Conservation (phyloP, 2,797 vertebrate species). For the Podarcis siculus region DNA sequence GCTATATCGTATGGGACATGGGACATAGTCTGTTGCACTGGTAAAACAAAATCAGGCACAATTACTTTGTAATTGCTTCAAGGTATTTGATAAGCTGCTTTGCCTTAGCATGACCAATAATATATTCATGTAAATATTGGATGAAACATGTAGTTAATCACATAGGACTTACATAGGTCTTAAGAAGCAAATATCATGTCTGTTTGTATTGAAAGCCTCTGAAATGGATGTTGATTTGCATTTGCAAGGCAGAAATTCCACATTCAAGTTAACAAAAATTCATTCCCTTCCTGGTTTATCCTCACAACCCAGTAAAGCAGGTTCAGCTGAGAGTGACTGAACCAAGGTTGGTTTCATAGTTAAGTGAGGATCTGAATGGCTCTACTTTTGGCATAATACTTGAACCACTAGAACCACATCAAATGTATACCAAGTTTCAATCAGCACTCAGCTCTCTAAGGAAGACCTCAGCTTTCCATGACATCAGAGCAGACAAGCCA, state of each 20-base stretch:
- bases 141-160: background rate
- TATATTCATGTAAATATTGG: background rate
- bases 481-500: background rate
- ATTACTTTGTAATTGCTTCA: background rate
- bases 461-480: background rate
- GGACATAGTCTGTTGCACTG: background rate
- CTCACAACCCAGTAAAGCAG: background rate
- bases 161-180: background rate
- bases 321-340: background rate
- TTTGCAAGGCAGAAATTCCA: background rate
- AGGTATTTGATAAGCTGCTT: background rate
- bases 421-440: background rate
- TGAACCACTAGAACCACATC: background rate
- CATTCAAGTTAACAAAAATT: background rate
- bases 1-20: background rate
- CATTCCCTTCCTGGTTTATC: background rate
- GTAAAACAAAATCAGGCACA: background rate
- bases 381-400: background rate
- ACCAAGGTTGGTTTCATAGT: background rate
- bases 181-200: background rate
- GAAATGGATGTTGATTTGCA: background rate
- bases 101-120: background rate
- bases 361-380: background rate
- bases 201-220: background rate
- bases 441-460: background rate